These are phyloP conservation scores for Asobara japonica DNA, from an alignment of 1,140 invertebrate species.

Conservation along the genomic window DNA sequence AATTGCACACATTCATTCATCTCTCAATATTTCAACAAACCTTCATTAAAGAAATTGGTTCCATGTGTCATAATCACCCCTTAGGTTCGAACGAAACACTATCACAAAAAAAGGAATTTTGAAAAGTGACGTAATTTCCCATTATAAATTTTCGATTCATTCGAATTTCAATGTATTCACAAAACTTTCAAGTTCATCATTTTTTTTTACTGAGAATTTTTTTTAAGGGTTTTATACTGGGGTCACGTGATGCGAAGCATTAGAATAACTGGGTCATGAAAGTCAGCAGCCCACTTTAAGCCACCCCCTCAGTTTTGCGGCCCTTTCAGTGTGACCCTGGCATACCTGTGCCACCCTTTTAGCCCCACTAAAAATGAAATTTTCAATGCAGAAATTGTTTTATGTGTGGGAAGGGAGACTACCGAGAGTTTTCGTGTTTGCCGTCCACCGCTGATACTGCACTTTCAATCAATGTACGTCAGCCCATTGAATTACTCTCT, in stretches of 20 bases:
- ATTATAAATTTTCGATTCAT: neutral
- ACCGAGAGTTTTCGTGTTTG: neutral
- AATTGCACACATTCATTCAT: too few species aligned
- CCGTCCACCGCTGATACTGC: neutral
- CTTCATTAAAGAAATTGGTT: too few species aligned
- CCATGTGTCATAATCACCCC: too few species aligned
- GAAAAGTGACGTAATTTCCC: too few species aligned
- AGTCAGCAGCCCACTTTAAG: conserved; percentile 56
- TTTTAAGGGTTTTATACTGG: conserved; percentile 40
- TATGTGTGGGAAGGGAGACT: neutral
- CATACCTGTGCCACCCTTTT: neutral
- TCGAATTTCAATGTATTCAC: neutral
- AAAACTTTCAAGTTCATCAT: too few species aligned
- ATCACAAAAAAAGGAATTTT: too few species aligned
- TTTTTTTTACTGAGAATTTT: too few species aligned
- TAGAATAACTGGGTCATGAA: conserved; percentile 60
- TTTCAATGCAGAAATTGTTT: neutral
- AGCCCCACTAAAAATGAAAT: neutral
- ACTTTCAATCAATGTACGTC: conserved; percentile 27
- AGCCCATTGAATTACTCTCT: conserved; percentile 32
- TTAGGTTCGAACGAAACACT: too few species aligned
- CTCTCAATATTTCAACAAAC: too few species aligned
- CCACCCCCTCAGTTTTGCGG: conserved; percentile 18
- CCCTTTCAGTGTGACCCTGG: neutral
- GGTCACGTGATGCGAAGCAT: conserved; percentile 51